These are phyloP conservation scores for Eulacestoma nigropectus DNA, from an alignment of 2,113 vertebrate genomes.

Conservation along the genomic window DNA sequence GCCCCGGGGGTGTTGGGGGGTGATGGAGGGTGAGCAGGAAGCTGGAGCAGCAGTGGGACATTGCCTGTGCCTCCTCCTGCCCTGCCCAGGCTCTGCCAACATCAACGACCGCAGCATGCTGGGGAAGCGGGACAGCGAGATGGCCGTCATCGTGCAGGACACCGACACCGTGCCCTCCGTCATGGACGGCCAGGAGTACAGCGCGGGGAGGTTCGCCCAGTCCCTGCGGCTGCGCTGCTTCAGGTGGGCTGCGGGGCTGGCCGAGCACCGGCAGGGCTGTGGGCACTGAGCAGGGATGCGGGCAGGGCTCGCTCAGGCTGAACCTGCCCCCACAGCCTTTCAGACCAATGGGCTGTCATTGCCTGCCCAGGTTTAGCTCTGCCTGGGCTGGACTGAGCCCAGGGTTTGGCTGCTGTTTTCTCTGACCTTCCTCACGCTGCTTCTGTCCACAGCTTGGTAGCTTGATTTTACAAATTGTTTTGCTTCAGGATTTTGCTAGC, in stretches of 20 bases:
- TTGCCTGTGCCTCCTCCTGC: fast-evolving
- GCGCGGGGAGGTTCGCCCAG: slow-evolving; percentile 80
- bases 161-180: slow-evolving; percentile 74
- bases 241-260: slow-evolving; percentile 66
- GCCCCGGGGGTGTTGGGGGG: fast-evolving
- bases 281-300: fast-evolving
- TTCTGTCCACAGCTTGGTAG: neutral
- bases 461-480: neutral
- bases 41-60: fast-evolving
- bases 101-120: slow-evolving; percentile 98
- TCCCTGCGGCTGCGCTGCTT: slow-evolving; percentile 90
- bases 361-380: neutral
- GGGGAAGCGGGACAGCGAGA: slow-evolving; percentile 95
- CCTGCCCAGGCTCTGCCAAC: slow-evolving; percentile 87
- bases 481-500: neutral
- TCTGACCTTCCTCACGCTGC: fast-evolving
- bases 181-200: slow-evolving; percentile 85
- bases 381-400: neutral
- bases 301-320: neutral
- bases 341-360: fast-evolving
- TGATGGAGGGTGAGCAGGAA: neutral
- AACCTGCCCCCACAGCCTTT: neutral
- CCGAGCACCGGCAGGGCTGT: fast-evolving
- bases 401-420: neutral
- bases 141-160: slow-evolving; percentile 91